Conservation (phyloP, 2,797 vertebrate species). For the Schizopygopsis pylzovi region DNA sequence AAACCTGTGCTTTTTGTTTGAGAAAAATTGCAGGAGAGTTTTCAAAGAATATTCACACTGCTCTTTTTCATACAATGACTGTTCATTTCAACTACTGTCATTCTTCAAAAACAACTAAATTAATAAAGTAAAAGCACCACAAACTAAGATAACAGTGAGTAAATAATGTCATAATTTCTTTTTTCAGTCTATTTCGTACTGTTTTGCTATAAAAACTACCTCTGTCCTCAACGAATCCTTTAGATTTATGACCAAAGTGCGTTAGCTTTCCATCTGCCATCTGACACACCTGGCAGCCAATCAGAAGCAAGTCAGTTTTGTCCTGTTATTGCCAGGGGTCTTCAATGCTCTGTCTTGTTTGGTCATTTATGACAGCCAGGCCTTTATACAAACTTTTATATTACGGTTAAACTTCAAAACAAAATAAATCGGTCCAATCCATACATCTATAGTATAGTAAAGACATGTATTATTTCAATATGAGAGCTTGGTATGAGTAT, state of each 20-base stretch:
- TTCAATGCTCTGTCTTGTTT: neutral
- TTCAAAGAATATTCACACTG: neutral
- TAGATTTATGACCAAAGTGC: neutral
- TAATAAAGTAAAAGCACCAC: neutral
- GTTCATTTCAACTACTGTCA: neutral
- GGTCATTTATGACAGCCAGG: neutral
- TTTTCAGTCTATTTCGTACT: neutral
- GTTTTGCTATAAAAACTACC: constrained; percentile 5
- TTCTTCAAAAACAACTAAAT: neutral
- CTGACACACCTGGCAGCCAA: constrained; percentile 26
- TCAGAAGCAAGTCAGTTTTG: constrained; percentile 12
- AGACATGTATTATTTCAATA: neutral
- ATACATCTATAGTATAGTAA: neutral
- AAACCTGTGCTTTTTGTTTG: neutral
- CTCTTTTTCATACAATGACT: neutral
- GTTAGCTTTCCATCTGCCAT: constrained; percentile 36
- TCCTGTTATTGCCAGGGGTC: neutral
- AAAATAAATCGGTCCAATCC: neutral
- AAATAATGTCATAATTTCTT: neutral
- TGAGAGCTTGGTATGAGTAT: neutral
- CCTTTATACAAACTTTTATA: constrained; percentile 7
- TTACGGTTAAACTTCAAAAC: neutral
- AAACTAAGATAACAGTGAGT: neutral
- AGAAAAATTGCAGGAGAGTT: neutral
- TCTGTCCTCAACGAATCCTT: constrained; percentile 23